Evolutionary conservation across 2,113 vertebrate genomes (phyloP), one percentile per base, ranked within the genome.

Genomic region (Micromys minutus): DNA sequence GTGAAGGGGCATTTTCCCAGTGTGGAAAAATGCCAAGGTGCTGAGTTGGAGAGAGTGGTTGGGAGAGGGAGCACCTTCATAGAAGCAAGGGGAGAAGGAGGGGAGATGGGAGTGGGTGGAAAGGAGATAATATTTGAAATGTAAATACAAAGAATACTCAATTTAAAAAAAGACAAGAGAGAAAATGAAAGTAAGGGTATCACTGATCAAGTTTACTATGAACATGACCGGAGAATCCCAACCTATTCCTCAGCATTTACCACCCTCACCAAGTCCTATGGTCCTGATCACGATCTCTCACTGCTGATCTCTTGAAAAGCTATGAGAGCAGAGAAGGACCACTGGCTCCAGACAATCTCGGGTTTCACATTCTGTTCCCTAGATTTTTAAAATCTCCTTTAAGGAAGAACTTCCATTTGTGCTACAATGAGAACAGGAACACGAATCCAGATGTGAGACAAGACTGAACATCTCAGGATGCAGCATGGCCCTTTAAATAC

Each of bases 401-500:
- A 47, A 31, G 89, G 79, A 75, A 91, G n/a, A 77, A 31, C 22
- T 91, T 42, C 52, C 31, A 84, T 80, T 69, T 57, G 42, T 0
- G 39, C 39, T 55, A 9, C 24, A 50, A 52, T 59, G 63, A 87
- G 50, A 84, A 81, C 0, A 52, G n/a, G n/a, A 89, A 45, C 11
- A 61, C 57, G 63, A 80, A 91, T 81, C 67, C 12, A 87, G 39
- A 89, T 80, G 8, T 52, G 12, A 85, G n/a, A 12, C 2, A 3
- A 72, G 34, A 19, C 22, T 34, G 17, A 55, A 50, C 86, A n/a
- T 88, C 52, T 80, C 87, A 34, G 80, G 89, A 81, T 50, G 86
- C 13, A 63, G 45, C 39, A 47, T 96, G 89, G 69, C 87, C 87
- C 90, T 97, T 91, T 63, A 81, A 96, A 92, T 42, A 65, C 77